Evolutionary conservation across 2,888 invertebrate species (phyloP).

Genomic region (Galeruca laticollis): DNA sequence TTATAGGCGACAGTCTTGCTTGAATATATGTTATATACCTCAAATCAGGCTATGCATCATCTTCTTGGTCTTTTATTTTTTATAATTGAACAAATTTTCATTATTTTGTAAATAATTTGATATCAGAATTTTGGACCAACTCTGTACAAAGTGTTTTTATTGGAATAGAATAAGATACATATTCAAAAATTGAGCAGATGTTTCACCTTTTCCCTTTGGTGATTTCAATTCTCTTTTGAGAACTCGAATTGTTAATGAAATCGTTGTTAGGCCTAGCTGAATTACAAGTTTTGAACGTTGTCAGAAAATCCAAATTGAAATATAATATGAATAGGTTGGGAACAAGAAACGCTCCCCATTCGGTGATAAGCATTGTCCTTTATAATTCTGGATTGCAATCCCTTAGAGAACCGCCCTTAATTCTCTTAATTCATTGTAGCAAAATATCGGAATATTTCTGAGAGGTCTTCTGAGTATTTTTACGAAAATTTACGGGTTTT

Average conservation of each 20-base stretch:
- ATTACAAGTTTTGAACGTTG: slow-evolving; percentile 19
- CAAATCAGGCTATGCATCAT: too few relatives aligned
- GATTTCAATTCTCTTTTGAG: slow-evolving; percentile 7
- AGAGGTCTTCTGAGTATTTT: background rate
- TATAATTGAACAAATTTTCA: too few relatives aligned
- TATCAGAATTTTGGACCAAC: too few relatives aligned
- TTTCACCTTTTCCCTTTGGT: background rate
- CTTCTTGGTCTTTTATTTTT: too few relatives aligned
- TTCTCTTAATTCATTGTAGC: slow-evolving; percentile 6
- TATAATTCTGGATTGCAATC: slow-evolving; percentile 12
- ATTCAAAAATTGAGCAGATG: background rate
- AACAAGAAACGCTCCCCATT: slow-evolving; percentile 18
- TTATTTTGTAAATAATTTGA: too few relatives aligned
- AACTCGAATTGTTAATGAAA: slow-evolving; percentile 16
- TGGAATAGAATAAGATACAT: background rate
- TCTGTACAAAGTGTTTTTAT: background rate
- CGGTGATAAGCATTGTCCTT: slow-evolving; percentile 22
- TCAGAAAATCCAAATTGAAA: slow-evolving; percentile 23
- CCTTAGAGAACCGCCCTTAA: slow-evolving; percentile 1
- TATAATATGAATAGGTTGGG: slow-evolving; percentile 18
- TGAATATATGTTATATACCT: too few relatives aligned
- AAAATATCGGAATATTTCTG: slow-evolving; percentile 15
- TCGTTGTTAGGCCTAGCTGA: slow-evolving; percentile 18
- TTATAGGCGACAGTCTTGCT: too few relatives aligned
- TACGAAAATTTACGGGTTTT: background rate